Percentiles rank a stretch among this genome's conserved stretches.
These are phyloP conservation scores for Cyclophora albipunctata DNA, from an alignment of 2,888 invertebrate species.

Conservation along the genomic window DNA sequence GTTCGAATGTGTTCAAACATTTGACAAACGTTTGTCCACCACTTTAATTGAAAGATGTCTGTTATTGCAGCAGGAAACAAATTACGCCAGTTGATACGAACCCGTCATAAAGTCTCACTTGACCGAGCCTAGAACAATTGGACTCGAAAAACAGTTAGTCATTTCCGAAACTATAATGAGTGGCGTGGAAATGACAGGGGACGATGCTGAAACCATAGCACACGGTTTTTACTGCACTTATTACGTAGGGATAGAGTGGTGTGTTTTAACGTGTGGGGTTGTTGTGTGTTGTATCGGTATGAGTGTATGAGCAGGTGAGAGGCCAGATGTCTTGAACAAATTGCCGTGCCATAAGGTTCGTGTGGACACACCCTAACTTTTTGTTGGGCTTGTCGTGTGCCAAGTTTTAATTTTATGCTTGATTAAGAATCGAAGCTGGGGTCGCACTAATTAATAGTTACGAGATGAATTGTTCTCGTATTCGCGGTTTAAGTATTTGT, in stretches of 20 bases:
- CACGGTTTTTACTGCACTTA: constrained; percentile 21
- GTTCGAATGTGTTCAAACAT: constrained; percentile 42
- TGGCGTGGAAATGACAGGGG: constrained; percentile 57
- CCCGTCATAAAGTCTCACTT: constrained; percentile 53
- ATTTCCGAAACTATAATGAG: constrained; percentile 69
- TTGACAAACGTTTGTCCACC: constrained; percentile 29
- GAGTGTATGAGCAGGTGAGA: constrained; percentile 67
- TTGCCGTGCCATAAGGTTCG: constrained; percentile 70
- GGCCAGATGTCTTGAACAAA: constrained; percentile 75
- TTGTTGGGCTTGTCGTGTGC: constrained; percentile 66
- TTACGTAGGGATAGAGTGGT: constrained; percentile 17
- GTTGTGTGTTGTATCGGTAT: constrained; percentile 41
- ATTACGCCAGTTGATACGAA: constrained; percentile 28
- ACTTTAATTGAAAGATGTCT: constrained; percentile 55
- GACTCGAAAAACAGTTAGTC: constrained; percentile 61
- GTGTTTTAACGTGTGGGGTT: constrained; percentile 13
- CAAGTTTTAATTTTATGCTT: constrained; percentile 75
- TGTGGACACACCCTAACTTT: constrained; percentile 66
- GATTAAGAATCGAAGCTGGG: constrained; percentile 57
- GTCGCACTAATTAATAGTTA: constrained; percentile 63
- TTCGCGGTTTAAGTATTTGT: constrained; percentile 31
- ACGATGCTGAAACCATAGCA: constrained; percentile 59
- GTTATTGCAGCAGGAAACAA: constrained; percentile 39
- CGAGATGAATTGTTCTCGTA: constrained; percentile 47
- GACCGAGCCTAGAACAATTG: constrained; percentile 53